Evolutionary conservation across 2,888 invertebrate genomes (phyloP).

Genomic region (Icerya purchasi): DNA sequence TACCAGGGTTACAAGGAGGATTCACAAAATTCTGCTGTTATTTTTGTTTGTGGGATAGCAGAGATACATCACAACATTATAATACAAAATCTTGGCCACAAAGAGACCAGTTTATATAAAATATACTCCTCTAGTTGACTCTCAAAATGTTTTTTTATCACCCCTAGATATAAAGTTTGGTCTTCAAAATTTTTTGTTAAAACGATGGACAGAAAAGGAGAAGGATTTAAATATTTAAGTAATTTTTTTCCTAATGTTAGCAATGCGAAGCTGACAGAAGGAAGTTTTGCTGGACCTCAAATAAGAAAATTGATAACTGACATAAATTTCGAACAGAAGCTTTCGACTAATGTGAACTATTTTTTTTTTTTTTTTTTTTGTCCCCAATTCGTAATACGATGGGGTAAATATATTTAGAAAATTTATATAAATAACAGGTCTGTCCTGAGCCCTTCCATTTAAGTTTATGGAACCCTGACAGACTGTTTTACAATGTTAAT

Average conservation of each 20-base stretch:
- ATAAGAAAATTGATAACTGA: constrained; percentile 17
- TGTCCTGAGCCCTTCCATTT: too few relatives aligned
- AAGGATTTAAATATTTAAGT: constrained; percentile 16
- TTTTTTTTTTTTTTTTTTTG: too few relatives aligned
- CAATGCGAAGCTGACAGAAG: constrained; percentile 17
- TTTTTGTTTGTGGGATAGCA: constrained; percentile 20
- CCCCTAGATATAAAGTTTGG: constrained; percentile 21
- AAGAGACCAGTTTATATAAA: constrained; percentile 14
- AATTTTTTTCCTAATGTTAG: constrained; percentile 14
- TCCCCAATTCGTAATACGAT: too few relatives aligned
- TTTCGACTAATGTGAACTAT: too few relatives aligned
- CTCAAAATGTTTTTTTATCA: constrained; percentile 16
- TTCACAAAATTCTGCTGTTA: constrained; percentile 21
- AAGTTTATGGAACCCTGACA: too few relatives aligned
- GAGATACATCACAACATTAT: constrained; percentile 19
- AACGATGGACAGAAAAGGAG: constrained; percentile 15
- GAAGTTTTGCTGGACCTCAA: constrained; percentile 18
- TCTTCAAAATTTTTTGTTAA: constrained; percentile 20
- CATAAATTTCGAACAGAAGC: constrained; percentile 14
- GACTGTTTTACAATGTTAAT: too few relatives aligned
- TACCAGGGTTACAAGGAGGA: constrained; percentile 21
- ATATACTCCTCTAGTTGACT: constrained; percentile 10
- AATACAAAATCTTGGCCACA: constrained; percentile 16
- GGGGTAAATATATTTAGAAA: too few relatives aligned
- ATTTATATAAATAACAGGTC: too few relatives aligned